Percentiles rank a stretch among this genome's conserved stretches.
Evolutionary conservation across 2,888 invertebrate genomes (phyloP).

Genomic region (Stenodema calcarata): DNA sequence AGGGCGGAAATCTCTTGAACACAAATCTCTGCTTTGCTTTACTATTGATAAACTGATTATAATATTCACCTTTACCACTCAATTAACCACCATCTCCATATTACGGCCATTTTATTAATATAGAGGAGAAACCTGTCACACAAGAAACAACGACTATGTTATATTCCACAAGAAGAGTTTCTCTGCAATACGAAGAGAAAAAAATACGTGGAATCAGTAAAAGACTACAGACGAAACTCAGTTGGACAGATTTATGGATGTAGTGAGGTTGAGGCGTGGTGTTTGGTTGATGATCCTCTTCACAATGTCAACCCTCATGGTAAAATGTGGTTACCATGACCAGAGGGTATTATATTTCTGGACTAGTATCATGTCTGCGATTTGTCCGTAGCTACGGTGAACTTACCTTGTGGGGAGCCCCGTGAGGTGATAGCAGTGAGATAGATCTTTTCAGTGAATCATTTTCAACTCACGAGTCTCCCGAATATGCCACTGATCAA

Average conservation of each 20-base stretch:
- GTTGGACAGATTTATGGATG: background rate
- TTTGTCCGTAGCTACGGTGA: background rate
- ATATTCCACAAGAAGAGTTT: background rate
- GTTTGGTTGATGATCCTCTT: background rate
- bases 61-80: too few species aligned
- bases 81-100: too few species aligned
- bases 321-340: background rate
- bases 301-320: background rate
- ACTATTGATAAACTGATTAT: too few species aligned
- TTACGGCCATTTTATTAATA: background rate
- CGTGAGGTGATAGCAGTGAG: constrained; percentile 3
- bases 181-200: background rate
- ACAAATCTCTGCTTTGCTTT: too few species aligned
- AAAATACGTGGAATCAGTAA: background rate
- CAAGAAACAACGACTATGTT: background rate
- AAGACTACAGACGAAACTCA: background rate
- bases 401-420: constrained; percentile 12
- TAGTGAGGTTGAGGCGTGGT: background rate
- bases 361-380: background rate
- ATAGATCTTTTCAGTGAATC: background rate
- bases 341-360: background rate
- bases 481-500: background rate
- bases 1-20: too few species aligned
- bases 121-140: background rate
- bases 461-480: constrained; percentile 26